Conservation (phyloP, 1,140 invertebrate species). For the Aphaenogaster rudis region DNA sequence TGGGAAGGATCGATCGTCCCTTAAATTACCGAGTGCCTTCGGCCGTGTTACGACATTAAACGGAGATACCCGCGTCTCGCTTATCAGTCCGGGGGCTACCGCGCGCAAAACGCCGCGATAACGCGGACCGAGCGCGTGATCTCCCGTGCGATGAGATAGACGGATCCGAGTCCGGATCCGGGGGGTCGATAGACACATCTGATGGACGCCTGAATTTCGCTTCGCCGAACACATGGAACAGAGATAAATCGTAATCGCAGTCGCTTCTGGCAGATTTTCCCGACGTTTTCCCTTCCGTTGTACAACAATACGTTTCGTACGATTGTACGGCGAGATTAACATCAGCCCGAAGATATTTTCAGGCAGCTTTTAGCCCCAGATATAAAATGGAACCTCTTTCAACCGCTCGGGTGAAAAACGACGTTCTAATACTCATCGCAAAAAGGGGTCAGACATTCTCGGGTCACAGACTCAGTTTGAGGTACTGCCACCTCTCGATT, state of each 20-base stretch:
- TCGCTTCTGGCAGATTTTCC: neutral
- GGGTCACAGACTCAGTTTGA: slow-evolving; percentile 14
- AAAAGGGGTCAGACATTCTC: slow-evolving; percentile 6
- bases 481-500: neutral
- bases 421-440: neutral
- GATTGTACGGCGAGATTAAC: neutral
- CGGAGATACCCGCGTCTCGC: neutral
- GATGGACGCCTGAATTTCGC: neutral
- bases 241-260: neutral
- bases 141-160: neutral
- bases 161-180: neutral
- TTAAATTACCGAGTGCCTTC: slow-evolving; percentile 45
- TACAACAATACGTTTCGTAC: neutral
- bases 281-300: neutral
- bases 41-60: slow-evolving; percentile 1
- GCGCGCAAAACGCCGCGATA: neutral
- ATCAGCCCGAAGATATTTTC: neutral
- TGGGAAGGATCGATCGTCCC: slow-evolving; percentile 42
- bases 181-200: neutral
- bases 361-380: slow-evolving; percentile 12
- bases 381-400: slow-evolving; percentile 2
- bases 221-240: neutral
- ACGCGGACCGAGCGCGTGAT: neutral
- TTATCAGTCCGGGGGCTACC: neutral
- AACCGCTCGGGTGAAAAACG: neutral